Base-by-base conservation (phyloP, 2,888 invertebrate genomes). In the Cremastinae sp. region DNA sequence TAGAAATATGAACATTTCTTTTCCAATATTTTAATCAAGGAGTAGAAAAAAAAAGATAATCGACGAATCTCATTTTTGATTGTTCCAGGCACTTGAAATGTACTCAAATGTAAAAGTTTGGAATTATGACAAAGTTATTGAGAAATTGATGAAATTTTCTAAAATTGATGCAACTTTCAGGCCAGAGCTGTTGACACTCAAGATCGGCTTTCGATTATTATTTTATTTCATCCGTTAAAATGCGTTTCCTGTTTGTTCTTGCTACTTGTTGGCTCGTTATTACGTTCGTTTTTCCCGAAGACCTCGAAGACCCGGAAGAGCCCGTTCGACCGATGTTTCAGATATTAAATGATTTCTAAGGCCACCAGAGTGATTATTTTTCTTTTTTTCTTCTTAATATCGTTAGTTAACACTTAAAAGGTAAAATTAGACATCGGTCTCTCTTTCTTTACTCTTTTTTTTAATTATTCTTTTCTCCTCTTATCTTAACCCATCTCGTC, bases 351-450 rank as follows among this genome's bases (percentile, higher is more conserved):
- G 85, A 86, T 85, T 87, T 84, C 83, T 88, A 89, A 89, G 89
- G 89, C 89, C 88, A 88, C 89, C 86, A 87, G 84, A 88, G 88
- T 88, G 87, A 88, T 88, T 87, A 87, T 86, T 85, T 82, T 72
- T 71, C 74, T 76, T 74, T 79, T 70, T 78, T 78, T 75, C 78
- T 75, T 74, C 82, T 83, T 84, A 85, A 81, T 84, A 84, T 84
- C 82, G 80, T 83, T 83, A 86, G 83, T 82, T 85, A 86, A 85
- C 82, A 81, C 80, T 84, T 84, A 85, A 86, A 81, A 84, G 80
- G 81, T 83, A 83, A 51, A 62, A 81, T 79, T 78, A 81, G 78
- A 77, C 76, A 79, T 72, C 74, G 75, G 70, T 74, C 75, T 72
- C 47, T 38, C 70, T 59, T 62, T 79, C 65, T 61, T 70, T 73